phyloP scores from a whole-genome alignment of 2,888 invertebrate genomes.

The Drosophila neotestacea region DNA sequence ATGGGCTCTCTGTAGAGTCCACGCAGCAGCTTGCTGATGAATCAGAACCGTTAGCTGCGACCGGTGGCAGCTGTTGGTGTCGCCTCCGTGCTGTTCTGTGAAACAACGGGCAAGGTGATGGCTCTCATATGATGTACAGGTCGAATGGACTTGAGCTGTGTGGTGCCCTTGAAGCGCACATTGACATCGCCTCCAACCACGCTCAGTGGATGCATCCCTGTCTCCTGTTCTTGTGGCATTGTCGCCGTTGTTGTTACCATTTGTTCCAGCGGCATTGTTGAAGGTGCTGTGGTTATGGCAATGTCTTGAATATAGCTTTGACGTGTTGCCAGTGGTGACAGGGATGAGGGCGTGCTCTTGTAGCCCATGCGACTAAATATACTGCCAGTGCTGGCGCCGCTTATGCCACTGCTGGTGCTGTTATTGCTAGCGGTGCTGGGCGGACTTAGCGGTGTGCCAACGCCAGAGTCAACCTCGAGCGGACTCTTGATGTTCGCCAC shows the following conservation, averaged over 20 bases:
- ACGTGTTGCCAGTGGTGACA: slow-evolving; percentile 76
- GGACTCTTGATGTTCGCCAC: slow-evolving; percentile 83
- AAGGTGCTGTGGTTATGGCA: slow-evolving; percentile 57
- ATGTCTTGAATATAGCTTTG: slow-evolving; percentile 57
- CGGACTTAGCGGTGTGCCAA: slow-evolving; percentile 88
- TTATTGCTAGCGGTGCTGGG: slow-evolving; percentile 83
- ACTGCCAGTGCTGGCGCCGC: slow-evolving; percentile 70
- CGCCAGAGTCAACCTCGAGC: slow-evolving; percentile 87
- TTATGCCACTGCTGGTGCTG: slow-evolving; percentile 69
- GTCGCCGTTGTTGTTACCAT: slow-evolving; percentile 37
- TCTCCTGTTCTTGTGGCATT: slow-evolving; percentile 31
- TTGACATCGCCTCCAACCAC: slow-evolving; percentile 90
- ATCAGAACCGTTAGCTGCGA: slow-evolving; percentile 85
- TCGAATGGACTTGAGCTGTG: slow-evolving; percentile 91
- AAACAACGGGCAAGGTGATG: slow-evolving; percentile 65
- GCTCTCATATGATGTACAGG: slow-evolving; percentile 85
- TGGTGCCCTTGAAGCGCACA: slow-evolving; percentile 92
- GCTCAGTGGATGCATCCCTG: slow-evolving; percentile 89
- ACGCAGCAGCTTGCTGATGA: slow-evolving; percentile 82
- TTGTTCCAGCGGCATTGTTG: slow-evolving; percentile 39
- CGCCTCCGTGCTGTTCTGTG: slow-evolving; percentile 36
- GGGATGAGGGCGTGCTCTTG: slow-evolving; percentile 77
- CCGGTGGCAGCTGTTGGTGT: slow-evolving; percentile 59
- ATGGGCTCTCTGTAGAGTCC: slow-evolving; percentile 70
- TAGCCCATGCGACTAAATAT: slow-evolving; percentile 83